Percentiles rank a stretch among this genome's conserved stretches.
Conservation (phyloP, 2,888 invertebrate species). For the Tuta absoluta region DNA sequence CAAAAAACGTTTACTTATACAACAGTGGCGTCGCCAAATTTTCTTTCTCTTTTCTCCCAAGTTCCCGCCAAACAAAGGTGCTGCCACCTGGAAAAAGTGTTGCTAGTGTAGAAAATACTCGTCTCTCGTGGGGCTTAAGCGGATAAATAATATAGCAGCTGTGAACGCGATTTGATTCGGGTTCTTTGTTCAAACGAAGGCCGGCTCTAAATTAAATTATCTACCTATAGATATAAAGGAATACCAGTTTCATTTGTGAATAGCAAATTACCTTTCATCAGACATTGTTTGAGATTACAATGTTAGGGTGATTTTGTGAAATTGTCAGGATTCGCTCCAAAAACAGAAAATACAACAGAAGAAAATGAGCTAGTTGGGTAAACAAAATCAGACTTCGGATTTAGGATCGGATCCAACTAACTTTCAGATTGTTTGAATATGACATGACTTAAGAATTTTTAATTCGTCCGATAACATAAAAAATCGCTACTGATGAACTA, state of each 20-base stretch:
- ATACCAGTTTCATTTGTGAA: constrained; percentile 33
- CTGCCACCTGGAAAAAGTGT: constrained; percentile 19
- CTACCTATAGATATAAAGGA: constrained; percentile 35
- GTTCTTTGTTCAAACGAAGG: constrained; percentile 47
- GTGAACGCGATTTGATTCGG: constrained; percentile 55
- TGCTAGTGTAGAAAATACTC: constrained; percentile 30
- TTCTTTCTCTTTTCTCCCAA: neutral
- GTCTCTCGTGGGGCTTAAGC: constrained; percentile 22
- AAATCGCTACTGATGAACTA: no score
- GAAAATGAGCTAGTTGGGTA: neutral
- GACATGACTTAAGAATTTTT: no score
- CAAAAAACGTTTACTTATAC: neutral
- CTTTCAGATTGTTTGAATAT: neutral
- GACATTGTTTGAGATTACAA: constrained; percentile 10
- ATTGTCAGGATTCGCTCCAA: constrained; percentile 6
- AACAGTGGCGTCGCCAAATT: neutral
- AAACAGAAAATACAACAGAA: neutral
- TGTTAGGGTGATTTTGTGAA: neutral
- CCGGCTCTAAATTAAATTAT: constrained; percentile 38
- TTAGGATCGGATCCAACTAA: no score
- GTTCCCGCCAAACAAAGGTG: neutral
- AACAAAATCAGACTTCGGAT: no score
- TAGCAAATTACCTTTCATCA: constrained; percentile 15
- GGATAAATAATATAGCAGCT: constrained; percentile 56
- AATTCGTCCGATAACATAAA: no score